Conservation (phyloP, 2,888 invertebrate genomes). For the Thera obeliscata region DNA sequence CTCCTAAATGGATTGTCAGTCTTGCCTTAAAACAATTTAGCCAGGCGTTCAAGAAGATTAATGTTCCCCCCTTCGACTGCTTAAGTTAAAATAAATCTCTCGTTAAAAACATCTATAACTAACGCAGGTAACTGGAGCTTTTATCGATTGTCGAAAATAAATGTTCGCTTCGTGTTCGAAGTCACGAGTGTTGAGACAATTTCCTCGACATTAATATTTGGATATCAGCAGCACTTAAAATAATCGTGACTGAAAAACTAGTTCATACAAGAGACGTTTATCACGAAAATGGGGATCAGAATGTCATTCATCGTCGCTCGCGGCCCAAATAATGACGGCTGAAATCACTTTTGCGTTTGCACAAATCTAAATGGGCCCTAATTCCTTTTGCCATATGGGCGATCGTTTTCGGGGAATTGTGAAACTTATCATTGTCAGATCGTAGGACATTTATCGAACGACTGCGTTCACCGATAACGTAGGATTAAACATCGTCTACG, state of each 20-base stretch:
- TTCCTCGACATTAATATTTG: conserved; percentile 50
- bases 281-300: conserved; percentile 60
- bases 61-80: conserved; percentile 57
- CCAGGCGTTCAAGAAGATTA: conserved; percentile 63
- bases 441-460: conserved; percentile 62
- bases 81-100: conserved; percentile 68
- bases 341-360: conserved; percentile 41
- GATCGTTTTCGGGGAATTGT: conserved; percentile 39
- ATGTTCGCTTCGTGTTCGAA: conserved; percentile 61
- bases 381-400: conserved; percentile 44
- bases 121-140: conserved; percentile 55
- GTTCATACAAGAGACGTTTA: conserved; percentile 55
- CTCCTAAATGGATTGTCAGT: conserved; percentile 67
- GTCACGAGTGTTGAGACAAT: conserved; percentile 62
- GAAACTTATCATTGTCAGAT: conserved; percentile 50
- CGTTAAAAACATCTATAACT: conserved; percentile 50
- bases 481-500: conserved; percentile 63
- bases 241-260: conserved; percentile 49
- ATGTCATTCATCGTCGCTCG: conserved; percentile 57
- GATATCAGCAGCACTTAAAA: conserved; percentile 44
- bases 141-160: conserved; percentile 62
- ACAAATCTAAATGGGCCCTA: conserved; percentile 45
- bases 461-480: conserved; percentile 66
- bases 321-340: conserved; percentile 54
- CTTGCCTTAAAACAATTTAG: conserved; percentile 68